These are phyloP conservation scores for Nomada hirtipes DNA, from an alignment of 2,888 invertebrate genomes.

Conservation along the genomic window DNA sequence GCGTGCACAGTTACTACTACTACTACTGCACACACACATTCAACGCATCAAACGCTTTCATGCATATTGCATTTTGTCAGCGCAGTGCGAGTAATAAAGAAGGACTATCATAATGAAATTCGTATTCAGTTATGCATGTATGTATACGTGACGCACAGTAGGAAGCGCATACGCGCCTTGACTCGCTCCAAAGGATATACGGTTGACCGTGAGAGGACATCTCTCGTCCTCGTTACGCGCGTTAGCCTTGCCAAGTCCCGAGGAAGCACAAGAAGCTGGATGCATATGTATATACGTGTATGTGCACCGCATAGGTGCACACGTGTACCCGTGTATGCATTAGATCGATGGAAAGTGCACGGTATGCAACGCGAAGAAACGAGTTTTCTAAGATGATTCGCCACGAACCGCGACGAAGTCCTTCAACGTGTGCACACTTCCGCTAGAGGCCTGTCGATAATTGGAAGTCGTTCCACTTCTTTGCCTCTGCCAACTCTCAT, in stretches of 20 bases:
- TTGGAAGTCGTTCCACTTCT: constrained; percentile 71
- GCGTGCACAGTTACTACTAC: neutral
- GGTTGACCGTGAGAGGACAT: constrained; percentile 52
- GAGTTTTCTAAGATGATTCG: constrained; percentile 32
- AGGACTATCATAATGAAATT: constrained; percentile 60
- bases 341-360: constrained; percentile 11
- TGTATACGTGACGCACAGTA: constrained; percentile 25
- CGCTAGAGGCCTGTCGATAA: constrained; percentile 63
- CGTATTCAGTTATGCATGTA: constrained; percentile 36
- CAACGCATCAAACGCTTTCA: constrained; percentile 16
- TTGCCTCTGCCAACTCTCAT: constrained; percentile 67
- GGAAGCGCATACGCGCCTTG: constrained; percentile 33
- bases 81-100: constrained; percentile 47
- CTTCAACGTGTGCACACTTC: constrained; percentile 48
- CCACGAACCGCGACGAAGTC: constrained; percentile 41
- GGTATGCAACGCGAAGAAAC: constrained; percentile 30
- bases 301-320: neutral
- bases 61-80: constrained; percentile 60
- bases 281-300: neutral
- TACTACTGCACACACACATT: constrained; percentile 29
- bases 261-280: constrained; percentile 20
- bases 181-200: constrained; percentile 41
- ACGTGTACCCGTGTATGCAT: neutral
- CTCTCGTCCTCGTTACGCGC: constrained; percentile 37
- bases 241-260: constrained; percentile 39